Conservation (phyloP, 2,888 invertebrate genomes). For the Athalia circularis region DNA sequence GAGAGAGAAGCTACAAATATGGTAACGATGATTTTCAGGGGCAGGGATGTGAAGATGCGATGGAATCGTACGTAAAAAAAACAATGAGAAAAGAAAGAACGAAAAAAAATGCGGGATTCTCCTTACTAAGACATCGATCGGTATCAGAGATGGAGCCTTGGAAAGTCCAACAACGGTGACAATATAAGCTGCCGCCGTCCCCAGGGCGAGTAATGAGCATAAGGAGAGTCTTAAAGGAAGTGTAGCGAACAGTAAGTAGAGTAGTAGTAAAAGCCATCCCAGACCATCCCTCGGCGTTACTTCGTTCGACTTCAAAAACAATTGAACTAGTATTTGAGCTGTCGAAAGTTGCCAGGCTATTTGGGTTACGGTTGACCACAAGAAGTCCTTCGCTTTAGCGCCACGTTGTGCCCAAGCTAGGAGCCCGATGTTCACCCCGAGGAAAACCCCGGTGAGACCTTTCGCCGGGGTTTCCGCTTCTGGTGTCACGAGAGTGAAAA, state of each 20-base stretch:
- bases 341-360: slow-evolving; percentile 81
- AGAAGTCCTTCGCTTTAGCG: slow-evolving; percentile 65
- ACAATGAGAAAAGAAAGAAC: slow-evolving; percentile 16
- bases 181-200: slow-evolving; percentile 79
- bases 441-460: slow-evolving; percentile 67
- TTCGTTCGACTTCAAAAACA: slow-evolving; percentile 78
- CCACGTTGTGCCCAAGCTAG: slow-evolving; percentile 69
- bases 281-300: slow-evolving; percentile 81
- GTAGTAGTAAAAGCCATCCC: slow-evolving; percentile 83
- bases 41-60: no score
- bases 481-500: slow-evolving; percentile 79
- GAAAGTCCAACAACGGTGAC: slow-evolving; percentile 78
- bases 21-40: no score
- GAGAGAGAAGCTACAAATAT: slow-evolving; percentile 47
- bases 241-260: slow-evolving; percentile 85
- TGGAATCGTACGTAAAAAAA: no score
- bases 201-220: slow-evolving; percentile 78
- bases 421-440: slow-evolving; percentile 69
- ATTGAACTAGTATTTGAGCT: slow-evolving; percentile 78
- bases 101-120: background rate
- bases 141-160: slow-evolving; percentile 72
- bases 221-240: slow-evolving; percentile 82
- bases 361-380: slow-evolving; percentile 80
- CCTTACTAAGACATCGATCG: slow-evolving; percentile 70
- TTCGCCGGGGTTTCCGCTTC: slow-evolving; percentile 65